phyloP scores from a whole-genome alignment of 2,888 invertebrate species.

The Perdita meconis region DNA sequence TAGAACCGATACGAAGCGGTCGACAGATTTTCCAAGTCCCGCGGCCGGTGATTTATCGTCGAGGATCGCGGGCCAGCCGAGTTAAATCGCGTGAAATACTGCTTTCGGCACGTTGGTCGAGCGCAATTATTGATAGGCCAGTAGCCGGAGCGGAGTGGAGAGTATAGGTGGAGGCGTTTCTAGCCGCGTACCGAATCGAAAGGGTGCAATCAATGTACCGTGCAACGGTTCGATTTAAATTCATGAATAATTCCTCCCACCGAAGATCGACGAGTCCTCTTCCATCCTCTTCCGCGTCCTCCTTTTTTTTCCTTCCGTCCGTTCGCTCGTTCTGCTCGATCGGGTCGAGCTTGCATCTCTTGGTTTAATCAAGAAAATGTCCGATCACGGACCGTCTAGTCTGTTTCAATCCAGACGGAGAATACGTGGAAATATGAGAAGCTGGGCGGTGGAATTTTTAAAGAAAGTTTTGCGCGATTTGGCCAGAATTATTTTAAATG shows the following conservation, averaged over 20 bases:
- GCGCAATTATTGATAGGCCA: slow-evolving; percentile 74
- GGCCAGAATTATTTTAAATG: too few species aligned
- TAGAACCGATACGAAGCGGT: neutral
- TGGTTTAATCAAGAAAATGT: slow-evolving; percentile 58
- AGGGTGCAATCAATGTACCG: slow-evolving; percentile 78
- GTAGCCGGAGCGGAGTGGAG: neutral
- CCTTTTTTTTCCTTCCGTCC: slow-evolving; percentile 4
- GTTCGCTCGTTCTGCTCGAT: slow-evolving; percentile 28
- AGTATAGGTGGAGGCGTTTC: slow-evolving; percentile 24
- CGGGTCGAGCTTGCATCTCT: slow-evolving; percentile 39
- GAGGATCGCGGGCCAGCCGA: slow-evolving; percentile 47
- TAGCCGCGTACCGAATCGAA: slow-evolving; percentile 61
- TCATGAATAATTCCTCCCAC: slow-evolving; percentile 79
- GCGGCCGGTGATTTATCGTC: slow-evolving; percentile 58
- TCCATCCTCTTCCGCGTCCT: slow-evolving; percentile 35
- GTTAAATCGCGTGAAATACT: slow-evolving; percentile 77
- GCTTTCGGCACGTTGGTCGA: slow-evolving; percentile 73
- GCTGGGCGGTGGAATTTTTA: too few species aligned
- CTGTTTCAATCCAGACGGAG: neutral
- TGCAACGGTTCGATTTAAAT: slow-evolving; percentile 78
- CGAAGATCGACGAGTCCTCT: slow-evolving; percentile 68
- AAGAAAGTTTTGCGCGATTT: too few species aligned
- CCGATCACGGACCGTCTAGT: neutral
- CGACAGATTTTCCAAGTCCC: slow-evolving; percentile 33
- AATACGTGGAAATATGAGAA: too few species aligned